These are phyloP conservation scores for Kryphioiulus occultus DNA, from an alignment of 2,888 invertebrate species.

Conservation along the genomic window DNA sequence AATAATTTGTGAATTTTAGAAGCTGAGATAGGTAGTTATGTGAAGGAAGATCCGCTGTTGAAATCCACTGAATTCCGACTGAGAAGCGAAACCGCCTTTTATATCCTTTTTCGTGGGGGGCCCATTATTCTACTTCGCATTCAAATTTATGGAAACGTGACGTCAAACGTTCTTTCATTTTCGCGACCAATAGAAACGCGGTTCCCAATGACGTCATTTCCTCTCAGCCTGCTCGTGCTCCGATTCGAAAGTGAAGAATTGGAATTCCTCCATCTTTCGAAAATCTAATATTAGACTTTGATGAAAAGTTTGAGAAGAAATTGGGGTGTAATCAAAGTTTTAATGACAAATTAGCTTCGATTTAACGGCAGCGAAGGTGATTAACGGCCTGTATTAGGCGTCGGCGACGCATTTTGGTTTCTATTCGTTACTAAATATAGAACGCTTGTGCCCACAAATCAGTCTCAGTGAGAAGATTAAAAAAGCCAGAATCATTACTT, in stretches of 20 bases:
- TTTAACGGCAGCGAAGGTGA: background rate
- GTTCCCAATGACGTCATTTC: background rate
- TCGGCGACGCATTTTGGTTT: background rate
- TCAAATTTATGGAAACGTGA: background rate
- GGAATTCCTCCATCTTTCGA: background rate
- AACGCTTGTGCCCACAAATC: background rate
- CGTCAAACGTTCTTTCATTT: too few species aligned
- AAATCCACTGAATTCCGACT: background rate
- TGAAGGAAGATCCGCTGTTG: slow-evolving; percentile 23
- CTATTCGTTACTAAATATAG: background rate
- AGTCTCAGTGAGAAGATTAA: background rate
- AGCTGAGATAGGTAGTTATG: background rate
- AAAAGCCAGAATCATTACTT: background rate
- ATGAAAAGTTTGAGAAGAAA: background rate
- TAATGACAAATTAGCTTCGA: background rate
- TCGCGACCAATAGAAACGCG: background rate
- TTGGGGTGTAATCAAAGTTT: too few species aligned
- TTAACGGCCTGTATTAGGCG: background rate
- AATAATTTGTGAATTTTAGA: background rate
- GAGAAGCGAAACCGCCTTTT: background rate
- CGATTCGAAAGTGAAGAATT: background rate
- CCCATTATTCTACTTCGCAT: background rate
- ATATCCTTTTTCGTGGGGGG: background rate
- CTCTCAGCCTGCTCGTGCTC: too few species aligned
- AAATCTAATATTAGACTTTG: background rate